Evolutionary conservation across 2,113 vertebrate genomes (phyloP).

Genomic region (Drymodes brunneopygia): DNA sequence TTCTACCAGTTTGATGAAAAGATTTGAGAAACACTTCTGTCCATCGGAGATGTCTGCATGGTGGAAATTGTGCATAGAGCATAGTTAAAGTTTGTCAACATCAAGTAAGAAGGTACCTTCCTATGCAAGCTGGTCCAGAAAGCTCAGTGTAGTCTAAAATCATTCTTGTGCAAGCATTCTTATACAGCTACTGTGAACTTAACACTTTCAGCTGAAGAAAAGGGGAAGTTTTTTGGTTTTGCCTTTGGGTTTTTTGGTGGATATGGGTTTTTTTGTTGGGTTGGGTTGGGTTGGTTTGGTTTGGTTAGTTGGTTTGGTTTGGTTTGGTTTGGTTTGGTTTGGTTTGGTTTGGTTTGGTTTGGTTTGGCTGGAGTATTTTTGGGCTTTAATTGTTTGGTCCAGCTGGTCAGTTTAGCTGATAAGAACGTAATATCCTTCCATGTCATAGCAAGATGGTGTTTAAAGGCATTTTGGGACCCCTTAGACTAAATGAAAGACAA

Average conservation of each 20-base stretch:
- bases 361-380: background rate
- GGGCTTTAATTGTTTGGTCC: background rate
- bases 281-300: no score
- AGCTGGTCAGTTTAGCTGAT: background rate
- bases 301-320: background rate
- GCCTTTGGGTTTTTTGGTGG: background rate
- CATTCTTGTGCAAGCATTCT: background rate
- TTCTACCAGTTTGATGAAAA: background rate
- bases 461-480: background rate
- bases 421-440: background rate
- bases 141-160: background rate
- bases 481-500: background rate
- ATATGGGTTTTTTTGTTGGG: background rate
- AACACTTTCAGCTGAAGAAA: background rate
- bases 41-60: background rate
- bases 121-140: background rate
- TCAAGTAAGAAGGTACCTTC: background rate
- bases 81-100: background rate
- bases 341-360: background rate
- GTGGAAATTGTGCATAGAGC: background rate
- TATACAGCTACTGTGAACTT: background rate
- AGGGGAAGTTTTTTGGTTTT: background rate
- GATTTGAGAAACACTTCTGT: background rate
- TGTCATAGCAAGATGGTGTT: background rate
- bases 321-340: background rate